phyloP scores from a whole-genome alignment of 2,797 vertebrate species.

The Cirrhinus molitorella region DNA sequence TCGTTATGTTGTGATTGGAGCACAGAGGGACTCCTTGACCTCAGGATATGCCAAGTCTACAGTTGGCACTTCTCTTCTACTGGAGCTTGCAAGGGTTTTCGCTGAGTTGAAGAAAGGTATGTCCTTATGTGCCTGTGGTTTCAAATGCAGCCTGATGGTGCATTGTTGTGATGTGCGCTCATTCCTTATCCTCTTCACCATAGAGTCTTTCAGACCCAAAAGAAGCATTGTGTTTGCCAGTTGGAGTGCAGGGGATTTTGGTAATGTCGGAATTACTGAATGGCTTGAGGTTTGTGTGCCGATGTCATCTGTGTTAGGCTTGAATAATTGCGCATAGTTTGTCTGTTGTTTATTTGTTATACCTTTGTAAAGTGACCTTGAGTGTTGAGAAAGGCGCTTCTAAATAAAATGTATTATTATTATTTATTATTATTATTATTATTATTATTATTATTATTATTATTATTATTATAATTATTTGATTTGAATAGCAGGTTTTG shows the following conservation, averaged over 20 bases:
- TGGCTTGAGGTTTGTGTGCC: conserved; percentile 89
- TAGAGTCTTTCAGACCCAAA: conserved; percentile 86
- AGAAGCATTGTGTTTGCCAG: conserved; percentile 94
- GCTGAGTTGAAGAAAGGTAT: conserved; percentile 84
- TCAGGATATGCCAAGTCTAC: conserved; percentile 84
- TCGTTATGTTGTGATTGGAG: conserved; percentile 89
- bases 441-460: too few species aligned
- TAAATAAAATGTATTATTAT: too few species aligned
- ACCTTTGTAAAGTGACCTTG: too few species aligned
- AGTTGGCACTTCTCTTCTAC: conserved; percentile 86
- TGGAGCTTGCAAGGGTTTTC: conserved; percentile 85
- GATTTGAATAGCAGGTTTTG: neutral
- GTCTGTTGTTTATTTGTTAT: too few species aligned
- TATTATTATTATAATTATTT: too few species aligned
- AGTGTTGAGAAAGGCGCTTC: too few species aligned
- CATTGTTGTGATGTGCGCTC: neutral
- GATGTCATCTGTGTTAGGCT: neutral
- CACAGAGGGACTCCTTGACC: conserved; percentile 91
- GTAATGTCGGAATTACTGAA: conserved; percentile 91
- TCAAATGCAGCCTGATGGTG: neutral
- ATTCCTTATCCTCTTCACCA: neutral
- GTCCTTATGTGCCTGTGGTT: neutral
- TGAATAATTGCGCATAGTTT: neutral
- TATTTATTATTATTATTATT: too few species aligned
- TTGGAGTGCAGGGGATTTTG: conserved; percentile 92